Percentiles rank a stretch among this genome's conserved stretches.
phyloP scores from a whole-genome alignment of 2,888 invertebrate genomes.

The Metellina segmentata region DNA sequence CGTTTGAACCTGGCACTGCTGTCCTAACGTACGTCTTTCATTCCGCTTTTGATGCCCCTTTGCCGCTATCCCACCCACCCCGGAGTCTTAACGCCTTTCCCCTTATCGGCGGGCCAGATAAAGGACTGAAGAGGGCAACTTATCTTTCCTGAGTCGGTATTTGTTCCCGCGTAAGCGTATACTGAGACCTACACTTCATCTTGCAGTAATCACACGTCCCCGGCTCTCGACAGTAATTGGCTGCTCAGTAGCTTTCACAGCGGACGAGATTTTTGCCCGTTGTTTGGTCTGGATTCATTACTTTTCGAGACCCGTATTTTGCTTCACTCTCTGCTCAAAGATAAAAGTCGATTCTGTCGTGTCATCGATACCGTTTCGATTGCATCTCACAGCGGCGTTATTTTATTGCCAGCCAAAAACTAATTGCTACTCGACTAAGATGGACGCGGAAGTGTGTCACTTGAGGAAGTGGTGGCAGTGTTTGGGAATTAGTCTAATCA shows the following conservation, averaged over 20 bases:
- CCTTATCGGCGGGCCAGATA: constrained; percentile 58
- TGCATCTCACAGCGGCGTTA: background rate
- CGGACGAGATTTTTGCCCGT: constrained; percentile 11
- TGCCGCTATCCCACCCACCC: constrained; percentile 6
- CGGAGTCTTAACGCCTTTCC: constrained; percentile 57
- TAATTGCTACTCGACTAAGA: background rate
- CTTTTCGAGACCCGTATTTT: constrained; percentile 50
- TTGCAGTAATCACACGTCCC: constrained; percentile 70
- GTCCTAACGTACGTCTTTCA: constrained; percentile 1
- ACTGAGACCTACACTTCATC: constrained; percentile 39
- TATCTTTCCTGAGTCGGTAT: constrained; percentile 64
- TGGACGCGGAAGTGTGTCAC: no score
- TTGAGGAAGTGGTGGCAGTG: no score
- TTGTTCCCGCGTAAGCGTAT: constrained; percentile 46
- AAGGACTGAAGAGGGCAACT: constrained; percentile 56
- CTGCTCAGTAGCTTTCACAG: constrained; percentile 22
- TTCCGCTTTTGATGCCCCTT: background rate
- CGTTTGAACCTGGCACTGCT: background rate
- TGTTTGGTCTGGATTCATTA: constrained; percentile 34
- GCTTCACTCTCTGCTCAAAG: background rate
- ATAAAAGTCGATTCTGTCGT: constrained; percentile 43
- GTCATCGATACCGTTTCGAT: background rate
- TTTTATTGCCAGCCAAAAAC: background rate
- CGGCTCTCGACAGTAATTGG: constrained; percentile 69
- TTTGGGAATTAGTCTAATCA: no score